phyloP scores from a whole-genome alignment of 2,797 vertebrate genomes.

The Alcedo quadribrachys region DNA sequence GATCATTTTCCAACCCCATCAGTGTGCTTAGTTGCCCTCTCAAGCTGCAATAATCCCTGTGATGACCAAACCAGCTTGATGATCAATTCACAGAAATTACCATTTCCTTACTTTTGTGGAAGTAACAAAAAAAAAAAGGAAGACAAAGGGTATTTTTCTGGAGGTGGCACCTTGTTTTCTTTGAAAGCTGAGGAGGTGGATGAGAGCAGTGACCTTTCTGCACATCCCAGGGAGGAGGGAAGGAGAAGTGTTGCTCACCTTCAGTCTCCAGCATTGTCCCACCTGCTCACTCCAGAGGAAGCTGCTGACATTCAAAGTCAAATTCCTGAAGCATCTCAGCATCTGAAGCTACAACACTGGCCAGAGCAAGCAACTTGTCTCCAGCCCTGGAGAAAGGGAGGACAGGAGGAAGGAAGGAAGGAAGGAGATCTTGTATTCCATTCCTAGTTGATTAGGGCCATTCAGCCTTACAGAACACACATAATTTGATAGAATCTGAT shows the following conservation, averaged over 20 bases:
- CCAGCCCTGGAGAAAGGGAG: not conserved
- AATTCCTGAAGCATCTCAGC: constrained; percentile 4
- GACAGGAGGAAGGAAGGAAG: not conserved
- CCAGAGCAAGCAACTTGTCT: not conserved
- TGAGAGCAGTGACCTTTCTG: constrained; percentile 29
- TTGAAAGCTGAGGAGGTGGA: not conserved
- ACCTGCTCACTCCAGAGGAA: constrained; percentile 41
- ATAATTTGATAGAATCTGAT: constrained; percentile 33
- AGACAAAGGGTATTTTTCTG: not conserved
- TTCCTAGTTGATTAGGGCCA: not conserved
- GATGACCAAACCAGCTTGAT: not conserved
- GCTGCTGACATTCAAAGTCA: constrained; percentile 36
- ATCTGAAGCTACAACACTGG: not conserved
- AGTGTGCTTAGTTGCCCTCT: not conserved
- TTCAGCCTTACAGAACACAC: not conserved
- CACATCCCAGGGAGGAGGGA: not conserved
- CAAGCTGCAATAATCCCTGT: no score
- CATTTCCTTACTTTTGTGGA: not conserved
- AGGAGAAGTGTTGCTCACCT: constrained; percentile 50
- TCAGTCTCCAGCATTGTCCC: constrained; percentile 44
- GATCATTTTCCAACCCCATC: not conserved
- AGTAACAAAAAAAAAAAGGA: not conserved
- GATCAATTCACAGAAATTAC: not conserved
- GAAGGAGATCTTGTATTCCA: not conserved
- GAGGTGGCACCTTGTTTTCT: not conserved